These are phyloP conservation scores for Mellilla xanthometata DNA, from an alignment of 2,888 invertebrate species.

Conservation along the genomic window DNA sequence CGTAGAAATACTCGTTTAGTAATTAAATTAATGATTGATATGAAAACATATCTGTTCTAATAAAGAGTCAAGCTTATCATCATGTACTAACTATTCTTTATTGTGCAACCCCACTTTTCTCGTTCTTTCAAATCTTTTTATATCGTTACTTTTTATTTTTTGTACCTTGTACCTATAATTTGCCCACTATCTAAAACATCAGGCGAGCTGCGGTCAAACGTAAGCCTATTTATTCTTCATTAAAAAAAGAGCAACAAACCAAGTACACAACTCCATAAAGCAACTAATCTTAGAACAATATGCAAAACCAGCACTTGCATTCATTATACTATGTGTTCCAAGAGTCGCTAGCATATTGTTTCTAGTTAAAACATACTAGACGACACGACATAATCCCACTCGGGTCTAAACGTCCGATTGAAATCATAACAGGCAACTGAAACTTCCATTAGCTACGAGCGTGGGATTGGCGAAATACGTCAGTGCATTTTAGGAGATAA, in stretches of 20 bases:
- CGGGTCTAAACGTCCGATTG: constrained; percentile 1
- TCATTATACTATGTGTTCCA: not conserved
- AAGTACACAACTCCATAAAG: not conserved
- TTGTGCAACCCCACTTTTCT: no score
- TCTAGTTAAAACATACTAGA: not conserved
- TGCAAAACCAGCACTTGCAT: constrained; percentile 1
- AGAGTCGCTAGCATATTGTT: not conserved
- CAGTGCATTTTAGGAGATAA: constrained; percentile 23
- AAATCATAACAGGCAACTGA: constrained; percentile 10
- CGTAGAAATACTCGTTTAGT: no score
- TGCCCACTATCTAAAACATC: no score
- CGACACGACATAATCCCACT: constrained; percentile 1
- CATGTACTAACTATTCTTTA: no score
- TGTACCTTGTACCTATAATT: no score
- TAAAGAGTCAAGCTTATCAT: no score
- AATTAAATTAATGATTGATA: no score
- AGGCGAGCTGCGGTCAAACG: no score
- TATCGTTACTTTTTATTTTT: no score
- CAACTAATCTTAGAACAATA: constrained; percentile 2
- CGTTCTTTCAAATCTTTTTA: no score
- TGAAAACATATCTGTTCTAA: no score
- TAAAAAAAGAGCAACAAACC: constrained; percentile 2
- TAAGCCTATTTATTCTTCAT: no score
- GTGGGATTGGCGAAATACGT: constrained; percentile 11
- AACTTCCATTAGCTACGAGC: constrained; percentile 13